phyloP scores from a whole-genome alignment of 2,113 vertebrate genomes.

The Ptilonorhynchus violaceus region DNA sequence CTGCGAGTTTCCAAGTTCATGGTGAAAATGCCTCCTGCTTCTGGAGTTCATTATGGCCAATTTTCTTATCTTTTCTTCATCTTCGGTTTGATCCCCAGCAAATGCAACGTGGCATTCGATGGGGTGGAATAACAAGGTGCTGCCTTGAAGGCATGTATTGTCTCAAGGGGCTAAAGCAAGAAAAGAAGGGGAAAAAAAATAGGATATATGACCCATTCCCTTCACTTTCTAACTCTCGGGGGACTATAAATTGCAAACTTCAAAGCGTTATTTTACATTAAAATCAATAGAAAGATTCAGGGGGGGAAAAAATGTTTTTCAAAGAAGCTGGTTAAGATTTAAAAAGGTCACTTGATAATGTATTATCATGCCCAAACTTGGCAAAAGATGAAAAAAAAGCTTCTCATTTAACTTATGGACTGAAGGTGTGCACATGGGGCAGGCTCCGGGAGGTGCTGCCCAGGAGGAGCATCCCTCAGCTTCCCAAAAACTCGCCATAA shows the following conservation, averaged over 20 bases:
- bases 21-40: slow-evolving; percentile 82
- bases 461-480: not conserved
- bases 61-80: slow-evolving; percentile 93
- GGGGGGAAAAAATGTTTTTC: not conserved
- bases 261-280: slow-evolving; percentile 71
- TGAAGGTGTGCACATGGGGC: slow-evolving; percentile 17
- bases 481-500: not conserved
- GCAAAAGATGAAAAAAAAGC: slow-evolving; percentile 13
- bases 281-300: slow-evolving; percentile 61
- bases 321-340: slow-evolving; percentile 49
- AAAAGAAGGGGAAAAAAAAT: not conserved
- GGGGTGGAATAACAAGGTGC: slow-evolving; percentile 79
- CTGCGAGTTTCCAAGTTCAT: slow-evolving; percentile 80
- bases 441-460: not conserved
- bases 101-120: slow-evolving; percentile 86
- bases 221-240: slow-evolving; percentile 49
- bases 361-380: not conserved
- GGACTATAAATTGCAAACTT: slow-evolving; percentile 73
- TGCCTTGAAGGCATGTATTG: slow-evolving; percentile 73
- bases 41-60: slow-evolving; percentile 93
- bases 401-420: not conserved
- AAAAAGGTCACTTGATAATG: slow-evolving; percentile 41
- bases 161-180: slow-evolving; percentile 52
- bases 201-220: slow-evolving; percentile 66
- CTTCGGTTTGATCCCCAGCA: slow-evolving; percentile 83